Base-by-base conservation (phyloP, 2,113 vertebrate species). In the Lepisosteus osseus region DNA sequence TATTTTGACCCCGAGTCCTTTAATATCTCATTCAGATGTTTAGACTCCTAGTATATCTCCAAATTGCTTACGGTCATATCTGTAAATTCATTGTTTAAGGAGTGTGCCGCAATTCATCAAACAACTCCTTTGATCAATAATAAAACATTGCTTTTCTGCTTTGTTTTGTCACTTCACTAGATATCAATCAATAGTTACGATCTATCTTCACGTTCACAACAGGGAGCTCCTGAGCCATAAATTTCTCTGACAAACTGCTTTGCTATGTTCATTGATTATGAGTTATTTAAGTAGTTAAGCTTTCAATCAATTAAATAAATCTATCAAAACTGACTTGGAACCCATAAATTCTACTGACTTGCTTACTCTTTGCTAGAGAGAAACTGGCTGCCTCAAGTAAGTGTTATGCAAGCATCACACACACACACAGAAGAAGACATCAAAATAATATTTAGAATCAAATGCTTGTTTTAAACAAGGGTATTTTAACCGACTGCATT, bases 111-210 rank as follows among this genome's bases (percentile, higher is more conserved):
- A 59, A 12, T 13, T n/a, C 56, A 59, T 4, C 3, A 59, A 11
- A 12, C 4, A 12, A 59, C 56, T 4, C 1, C 56, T 12, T 59
- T 6, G 56, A n/a, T 59, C 56, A 59, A 59, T 59, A n/a, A 59
- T 59, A 59, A 59, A 59, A 4, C 12, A 59, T 59, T 59, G 56
- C 56, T 59, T 59, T 59, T n/a, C n/a, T 12, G 56, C 56, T 12
- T 14, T 59, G 56, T 59, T 59, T 59, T 59, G 11, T 59, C 56
- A 59, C 56, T 4, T n/a, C 56, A 59, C 56, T 59, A 59, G 56
- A 59, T 59, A 59, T 59, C 56, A 59, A n/a, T 59, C 56, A 59
- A 59, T 59, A 59, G 13, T 59, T 59, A 59, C n/a, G 56, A 59
- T 59, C 56, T 14, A 59, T 59, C 56, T 59, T 8, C 56, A 59